Evolutionary conservation across 2,113 vertebrate genomes (phyloP).

Genomic region (Clarias magur): DNA sequence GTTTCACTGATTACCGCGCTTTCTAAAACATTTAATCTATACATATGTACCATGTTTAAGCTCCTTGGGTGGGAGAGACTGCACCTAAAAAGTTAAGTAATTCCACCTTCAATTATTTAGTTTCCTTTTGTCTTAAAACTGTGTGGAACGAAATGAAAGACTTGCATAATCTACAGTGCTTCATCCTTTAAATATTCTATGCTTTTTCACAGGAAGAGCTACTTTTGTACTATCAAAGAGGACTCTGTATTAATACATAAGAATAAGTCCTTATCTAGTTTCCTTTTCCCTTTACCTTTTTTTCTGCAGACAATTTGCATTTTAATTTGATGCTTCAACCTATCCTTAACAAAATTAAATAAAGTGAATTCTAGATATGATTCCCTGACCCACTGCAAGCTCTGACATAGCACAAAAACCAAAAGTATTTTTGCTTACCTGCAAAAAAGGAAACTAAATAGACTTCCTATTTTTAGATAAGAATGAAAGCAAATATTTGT

Average conservation of each 20-base stretch:
- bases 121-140: constrained; percentile 6
- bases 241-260: constrained; percentile 59
- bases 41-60: not conserved
- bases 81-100: constrained; percentile 32
- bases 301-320: constrained; percentile 77
- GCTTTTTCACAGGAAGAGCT: constrained; percentile 61
- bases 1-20: not conserved
- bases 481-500: constrained; percentile 65
- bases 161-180: not conserved
- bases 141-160: constrained; percentile 35
- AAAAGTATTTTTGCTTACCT: constrained; percentile 55
- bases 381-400: constrained; percentile 62
- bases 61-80: constrained; percentile 13
- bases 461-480: constrained; percentile 59
- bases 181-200: constrained; percentile 54
- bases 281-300: constrained; percentile 49
- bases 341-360: constrained; percentile 77
- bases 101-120: not conserved
- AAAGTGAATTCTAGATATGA: constrained; percentile 66
- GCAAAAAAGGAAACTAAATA: constrained; percentile 33
- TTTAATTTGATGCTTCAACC: constrained; percentile 79
- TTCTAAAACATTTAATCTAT: not conserved
- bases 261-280: constrained; percentile 70
- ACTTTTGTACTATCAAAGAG: constrained; percentile 65
- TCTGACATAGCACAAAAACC: constrained; percentile 53